Conservation (phyloP, 2,113 vertebrate species). For the Dascyllus trimaculatus region DNA sequence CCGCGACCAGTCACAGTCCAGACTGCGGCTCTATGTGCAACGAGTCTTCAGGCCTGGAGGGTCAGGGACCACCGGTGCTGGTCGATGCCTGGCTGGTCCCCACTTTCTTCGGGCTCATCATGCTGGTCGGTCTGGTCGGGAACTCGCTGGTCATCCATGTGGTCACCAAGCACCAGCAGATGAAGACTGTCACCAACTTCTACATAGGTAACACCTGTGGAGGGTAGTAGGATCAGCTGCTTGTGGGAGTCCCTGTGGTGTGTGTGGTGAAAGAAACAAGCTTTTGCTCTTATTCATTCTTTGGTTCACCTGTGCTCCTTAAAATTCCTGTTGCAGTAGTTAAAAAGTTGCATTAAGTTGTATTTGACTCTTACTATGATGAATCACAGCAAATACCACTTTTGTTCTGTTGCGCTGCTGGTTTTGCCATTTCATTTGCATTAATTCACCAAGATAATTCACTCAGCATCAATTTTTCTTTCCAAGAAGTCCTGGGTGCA, state of each 20-base stretch:
- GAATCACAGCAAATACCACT: too few species aligned
- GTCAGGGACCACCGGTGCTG: slow-evolving; percentile 55
- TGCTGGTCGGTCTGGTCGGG: slow-evolving; percentile 79
- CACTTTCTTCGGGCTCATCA: slow-evolving; percentile 78
- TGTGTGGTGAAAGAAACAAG: too few species aligned
- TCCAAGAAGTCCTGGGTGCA: too few species aligned
- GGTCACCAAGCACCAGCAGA: slow-evolving; percentile 81
- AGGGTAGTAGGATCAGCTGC: too few species aligned
- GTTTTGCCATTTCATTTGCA: too few species aligned
- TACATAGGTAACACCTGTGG: slow-evolving; percentile 75
- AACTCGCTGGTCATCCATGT: slow-evolving; percentile 84
- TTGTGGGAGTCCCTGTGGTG: too few species aligned
- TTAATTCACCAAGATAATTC: too few species aligned
- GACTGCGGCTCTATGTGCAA: slow-evolving; percentile 54
- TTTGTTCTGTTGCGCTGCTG: too few species aligned
- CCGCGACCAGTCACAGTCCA: background rate
- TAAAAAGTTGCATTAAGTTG: too few species aligned
- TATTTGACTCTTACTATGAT: too few species aligned
- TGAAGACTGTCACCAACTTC: slow-evolving; percentile 83
- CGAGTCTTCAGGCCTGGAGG: slow-evolving; percentile 15
- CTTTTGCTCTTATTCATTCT: background rate
- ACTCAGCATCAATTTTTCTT: too few species aligned
- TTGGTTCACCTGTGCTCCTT: background rate
- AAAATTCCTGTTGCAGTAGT: too few species aligned
- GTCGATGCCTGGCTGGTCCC: slow-evolving; percentile 83